Evolutionary conservation across 2,888 invertebrate species (phyloP).

Genomic region (Dryococelus australis): DNA sequence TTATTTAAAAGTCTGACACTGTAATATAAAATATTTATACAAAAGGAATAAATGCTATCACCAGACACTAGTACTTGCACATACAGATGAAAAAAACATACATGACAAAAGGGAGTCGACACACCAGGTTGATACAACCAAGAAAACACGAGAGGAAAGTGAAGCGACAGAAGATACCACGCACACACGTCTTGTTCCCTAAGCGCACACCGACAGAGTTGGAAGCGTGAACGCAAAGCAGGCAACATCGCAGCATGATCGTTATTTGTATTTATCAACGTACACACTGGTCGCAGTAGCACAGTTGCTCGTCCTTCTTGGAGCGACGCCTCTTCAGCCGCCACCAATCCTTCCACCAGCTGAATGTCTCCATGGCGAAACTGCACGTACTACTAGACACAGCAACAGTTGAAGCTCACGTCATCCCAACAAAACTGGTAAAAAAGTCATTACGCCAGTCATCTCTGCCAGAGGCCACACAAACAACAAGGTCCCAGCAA

Average conservation of each 20-base stretch:
- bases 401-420: conserved; percentile 22
- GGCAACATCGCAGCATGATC: background rate
- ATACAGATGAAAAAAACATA: background rate
- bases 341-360: conserved; percentile 81
- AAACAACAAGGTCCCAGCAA: background rate
- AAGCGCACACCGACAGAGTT: background rate
- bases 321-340: conserved; percentile 73
- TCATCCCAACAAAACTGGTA: background rate
- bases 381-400: background rate
- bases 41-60: background rate
- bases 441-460: background rate
- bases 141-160: background rate
- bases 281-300: conserved; percentile 80
- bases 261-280: conserved; percentile 54
- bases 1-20: no score
- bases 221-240: background rate
- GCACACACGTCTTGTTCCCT: no score
- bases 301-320: conserved; percentile 68
- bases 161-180: background rate
- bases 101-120: background rate
- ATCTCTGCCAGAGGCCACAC: background rate
- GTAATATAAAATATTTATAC: background rate
- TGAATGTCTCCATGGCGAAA: conserved; percentile 39
- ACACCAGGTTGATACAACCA: background rate
- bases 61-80: background rate